Percentiles rank a stretch among this genome's conserved stretches.
Conservation (phyloP, 2,888 invertebrate genomes). For the Horisme vitalbata region DNA sequence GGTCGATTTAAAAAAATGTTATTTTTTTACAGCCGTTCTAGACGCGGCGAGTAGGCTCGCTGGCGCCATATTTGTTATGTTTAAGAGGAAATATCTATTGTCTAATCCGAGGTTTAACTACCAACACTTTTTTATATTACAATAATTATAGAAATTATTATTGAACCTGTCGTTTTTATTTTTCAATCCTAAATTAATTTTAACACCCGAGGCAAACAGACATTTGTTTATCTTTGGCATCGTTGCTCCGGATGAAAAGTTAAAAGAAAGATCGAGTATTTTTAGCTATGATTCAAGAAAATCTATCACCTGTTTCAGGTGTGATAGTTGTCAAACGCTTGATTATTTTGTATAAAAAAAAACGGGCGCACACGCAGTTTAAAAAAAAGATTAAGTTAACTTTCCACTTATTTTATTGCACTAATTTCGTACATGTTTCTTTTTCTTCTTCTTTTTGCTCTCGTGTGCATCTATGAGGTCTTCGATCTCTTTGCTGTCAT, state of each 20-base stretch:
- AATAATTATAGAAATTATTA: conserved; percentile 85
- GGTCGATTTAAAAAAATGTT: conserved; percentile 60
- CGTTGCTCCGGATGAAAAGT: too few species aligned
- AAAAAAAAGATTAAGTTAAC: conserved; percentile 2
- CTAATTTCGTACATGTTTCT: conserved; percentile 61
- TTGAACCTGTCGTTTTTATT: conserved; percentile 68
- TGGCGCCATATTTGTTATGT: conserved; percentile 76
- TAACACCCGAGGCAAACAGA: neutral
- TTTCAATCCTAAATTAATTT: conserved; percentile 3
- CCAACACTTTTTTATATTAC: conserved; percentile 84
- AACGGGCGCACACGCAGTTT: too few species aligned
- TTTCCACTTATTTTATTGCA: conserved; percentile 36
- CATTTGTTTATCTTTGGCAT: too few species aligned
- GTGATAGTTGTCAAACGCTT: too few species aligned
- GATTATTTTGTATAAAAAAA: too few species aligned
- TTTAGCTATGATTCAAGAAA: too few species aligned
- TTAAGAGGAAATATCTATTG: conserved; percentile 83
- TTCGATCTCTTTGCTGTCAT: conserved; percentile 73
- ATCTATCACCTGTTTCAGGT: too few species aligned
- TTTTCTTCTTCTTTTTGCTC: conserved; percentile 74
- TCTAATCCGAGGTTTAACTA: conserved; percentile 83
- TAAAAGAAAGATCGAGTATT: too few species aligned
- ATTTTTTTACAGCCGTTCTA: conserved; percentile 71
- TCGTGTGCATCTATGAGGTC: conserved; percentile 69
- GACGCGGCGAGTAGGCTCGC: conserved; percentile 24